phyloP scores from a whole-genome alignment of 2,113 vertebrate species.

The Cololabis saira region DNA sequence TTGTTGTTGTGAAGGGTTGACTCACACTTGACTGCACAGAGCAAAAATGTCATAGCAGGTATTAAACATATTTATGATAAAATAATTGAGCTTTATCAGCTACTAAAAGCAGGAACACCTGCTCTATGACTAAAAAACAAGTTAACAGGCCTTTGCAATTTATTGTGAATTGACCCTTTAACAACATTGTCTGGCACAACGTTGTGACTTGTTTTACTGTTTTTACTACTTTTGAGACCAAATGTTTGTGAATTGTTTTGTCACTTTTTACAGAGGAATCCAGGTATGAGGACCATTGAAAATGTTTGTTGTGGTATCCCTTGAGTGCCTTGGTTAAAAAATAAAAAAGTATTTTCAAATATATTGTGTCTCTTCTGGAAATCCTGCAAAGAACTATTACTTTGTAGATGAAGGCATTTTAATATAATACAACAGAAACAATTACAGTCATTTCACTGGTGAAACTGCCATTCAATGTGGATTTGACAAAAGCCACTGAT shows the following conservation, averaged over 20 bases:
- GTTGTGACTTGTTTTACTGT: constrained; percentile 58
- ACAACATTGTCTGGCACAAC: constrained; percentile 20
- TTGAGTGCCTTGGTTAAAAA: constrained; percentile 57
- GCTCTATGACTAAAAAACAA: neutral
- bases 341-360: constrained; percentile 52
- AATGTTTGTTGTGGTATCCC: constrained; percentile 35
- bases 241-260: constrained; percentile 69
- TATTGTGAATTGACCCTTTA: constrained; percentile 29
- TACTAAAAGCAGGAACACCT: constrained; percentile 3
- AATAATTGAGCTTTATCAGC: constrained; percentile 22
- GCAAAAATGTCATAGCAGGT: constrained; percentile 21
- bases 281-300: constrained; percentile 47
- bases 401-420: constrained; percentile 50
- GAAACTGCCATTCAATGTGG: neutral
- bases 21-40: constrained; percentile 28
- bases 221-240: constrained; percentile 63
- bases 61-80: neutral
- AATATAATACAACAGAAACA: constrained; percentile 49
- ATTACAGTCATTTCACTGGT: constrained; percentile 14
- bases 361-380: constrained; percentile 37
- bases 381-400: constrained; percentile 6
- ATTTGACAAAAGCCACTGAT: neutral
- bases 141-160: constrained; percentile 23
- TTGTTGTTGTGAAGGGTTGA: constrained; percentile 25
- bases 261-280: constrained; percentile 43